phyloP scores from a whole-genome alignment of 2,797 vertebrate species.

The Lophotriccus pileatus region DNA sequence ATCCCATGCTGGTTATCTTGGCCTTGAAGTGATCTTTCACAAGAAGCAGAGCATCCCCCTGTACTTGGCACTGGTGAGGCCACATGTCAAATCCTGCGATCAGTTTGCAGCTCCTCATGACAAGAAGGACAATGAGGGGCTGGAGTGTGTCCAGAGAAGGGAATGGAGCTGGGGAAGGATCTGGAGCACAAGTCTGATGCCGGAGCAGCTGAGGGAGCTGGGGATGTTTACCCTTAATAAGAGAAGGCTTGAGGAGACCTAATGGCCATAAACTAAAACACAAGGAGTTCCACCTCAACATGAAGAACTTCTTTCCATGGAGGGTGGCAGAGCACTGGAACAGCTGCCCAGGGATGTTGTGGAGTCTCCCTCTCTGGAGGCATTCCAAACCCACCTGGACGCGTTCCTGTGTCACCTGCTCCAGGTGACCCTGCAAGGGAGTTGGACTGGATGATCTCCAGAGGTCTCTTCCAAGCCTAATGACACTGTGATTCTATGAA shows the following conservation, averaged over 20 bases:
- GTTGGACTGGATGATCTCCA: not conserved
- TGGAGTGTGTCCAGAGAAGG: not conserved
- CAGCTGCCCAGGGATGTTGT: not conserved
- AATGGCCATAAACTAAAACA: not conserved
- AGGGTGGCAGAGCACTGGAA: not conserved
- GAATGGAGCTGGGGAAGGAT: rapidly evolving
- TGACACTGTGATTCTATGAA: not conserved
- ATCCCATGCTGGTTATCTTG: not conserved
- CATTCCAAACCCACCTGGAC: not conserved
- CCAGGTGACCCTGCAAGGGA: not conserved
- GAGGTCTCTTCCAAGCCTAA: not conserved
- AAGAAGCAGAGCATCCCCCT: not conserved
- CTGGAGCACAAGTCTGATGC: not conserved
- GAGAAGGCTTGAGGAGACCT: not conserved
- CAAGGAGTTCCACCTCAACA: not conserved
- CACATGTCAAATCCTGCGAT: not conserved
- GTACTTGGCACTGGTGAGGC: not conserved
- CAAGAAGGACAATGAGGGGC: not conserved
- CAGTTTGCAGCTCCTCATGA: not conserved
- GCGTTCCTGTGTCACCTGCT: not conserved
- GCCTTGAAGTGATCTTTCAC: not conserved
- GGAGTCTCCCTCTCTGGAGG: no score
- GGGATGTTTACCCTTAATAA: not conserved
- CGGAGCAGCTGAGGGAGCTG: not conserved
- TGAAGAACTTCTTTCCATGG: not conserved